phyloP scores from a whole-genome alignment of 2,888 invertebrate genomes.

The Spodoptera littoralis region DNA sequence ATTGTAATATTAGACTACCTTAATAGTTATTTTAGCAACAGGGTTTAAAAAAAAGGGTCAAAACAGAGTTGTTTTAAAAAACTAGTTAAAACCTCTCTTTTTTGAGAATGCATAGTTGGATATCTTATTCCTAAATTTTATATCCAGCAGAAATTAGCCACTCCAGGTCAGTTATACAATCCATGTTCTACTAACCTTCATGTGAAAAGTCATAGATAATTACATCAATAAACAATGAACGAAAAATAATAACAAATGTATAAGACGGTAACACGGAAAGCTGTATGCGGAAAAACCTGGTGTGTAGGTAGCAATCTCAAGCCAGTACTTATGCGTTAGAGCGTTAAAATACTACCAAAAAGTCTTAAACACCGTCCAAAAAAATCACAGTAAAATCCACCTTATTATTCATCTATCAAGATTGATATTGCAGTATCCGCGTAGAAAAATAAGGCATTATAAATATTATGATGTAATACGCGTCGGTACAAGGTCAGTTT shows the following conservation, averaged over 20 bases:
- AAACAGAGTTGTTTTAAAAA: too few species aligned
- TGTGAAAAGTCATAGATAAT: too few species aligned
- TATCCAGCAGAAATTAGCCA: too few species aligned
- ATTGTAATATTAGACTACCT: too few species aligned
- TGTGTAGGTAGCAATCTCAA: constrained; percentile 77
- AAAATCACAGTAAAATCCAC: constrained; percentile 41
- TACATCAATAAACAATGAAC: constrained; percentile 30
- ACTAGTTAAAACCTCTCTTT: too few species aligned
- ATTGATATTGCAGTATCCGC: constrained; percentile 41
- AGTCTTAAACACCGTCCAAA: constrained; percentile 43
- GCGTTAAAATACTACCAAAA: constrained; percentile 57
- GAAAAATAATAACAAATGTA: constrained; percentile 58
- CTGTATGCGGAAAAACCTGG: constrained; percentile 84
- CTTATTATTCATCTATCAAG: neutral
- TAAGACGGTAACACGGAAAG: constrained; percentile 80
- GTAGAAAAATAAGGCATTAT: constrained; percentile 77
- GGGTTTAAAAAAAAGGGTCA: too few species aligned
- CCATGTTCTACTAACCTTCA: too few species aligned
- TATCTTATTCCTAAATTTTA: too few species aligned
- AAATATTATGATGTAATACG: constrained; percentile 84
- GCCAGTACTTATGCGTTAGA: constrained; percentile 72
- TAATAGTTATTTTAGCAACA: too few species aligned
- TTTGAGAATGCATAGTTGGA: too few species aligned
- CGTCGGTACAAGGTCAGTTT: constrained; percentile 86
- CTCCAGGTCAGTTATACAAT: too few species aligned